A percentile compares a stretch with the other conserved stretches of the same genome.
These are phyloP conservation scores for Tethya wilhelma DNA, from an alignment of 37 sponge, comb jelly and placozoan genomes.

Conservation along the genomic window DNA sequence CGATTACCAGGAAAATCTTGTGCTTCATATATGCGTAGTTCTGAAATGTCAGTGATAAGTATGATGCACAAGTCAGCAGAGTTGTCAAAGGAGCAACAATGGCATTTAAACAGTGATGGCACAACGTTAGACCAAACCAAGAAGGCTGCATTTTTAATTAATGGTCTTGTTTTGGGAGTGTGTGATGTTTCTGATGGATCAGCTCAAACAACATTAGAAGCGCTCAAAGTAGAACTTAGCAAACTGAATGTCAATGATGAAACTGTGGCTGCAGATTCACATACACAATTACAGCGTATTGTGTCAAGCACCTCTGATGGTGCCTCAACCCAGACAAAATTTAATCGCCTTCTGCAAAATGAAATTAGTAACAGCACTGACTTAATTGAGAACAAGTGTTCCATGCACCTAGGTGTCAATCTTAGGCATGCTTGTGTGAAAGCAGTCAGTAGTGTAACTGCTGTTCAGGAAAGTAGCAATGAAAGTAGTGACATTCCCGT, in stretches of 20 bases:
- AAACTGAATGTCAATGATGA: not conserved
- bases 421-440: not conserved
- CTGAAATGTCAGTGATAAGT: slow-evolving; percentile 19
- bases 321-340: slow-evolving; percentile 14
- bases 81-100: not conserved
- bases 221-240: slow-evolving; percentile 5
- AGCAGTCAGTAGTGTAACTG: not conserved
- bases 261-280: not conserved
- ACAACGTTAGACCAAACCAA: slow-evolving; percentile 22
- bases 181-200: slow-evolving; percentile 31
- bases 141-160: slow-evolving; percentile 16
- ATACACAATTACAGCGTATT: not conserved
- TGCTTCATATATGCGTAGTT: slow-evolving; percentile 24
- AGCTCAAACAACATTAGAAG: slow-evolving; percentile 2
- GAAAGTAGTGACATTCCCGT: too few species aligned
- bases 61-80: not conserved
- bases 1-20: not conserved
- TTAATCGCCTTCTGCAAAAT: not conserved
- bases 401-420: slow-evolving; percentile 32
- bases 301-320: slow-evolving; percentile 28
- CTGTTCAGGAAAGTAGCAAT: not conserved
- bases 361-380: not conserved
- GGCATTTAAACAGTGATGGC: slow-evolving; percentile 30
- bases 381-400: slow-evolving; percentile 26
- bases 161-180: slow-evolving; percentile 21